Evolutionary conservation across 2,888 invertebrate species (phyloP).

Genomic region (Cistogaster globosa): DNA sequence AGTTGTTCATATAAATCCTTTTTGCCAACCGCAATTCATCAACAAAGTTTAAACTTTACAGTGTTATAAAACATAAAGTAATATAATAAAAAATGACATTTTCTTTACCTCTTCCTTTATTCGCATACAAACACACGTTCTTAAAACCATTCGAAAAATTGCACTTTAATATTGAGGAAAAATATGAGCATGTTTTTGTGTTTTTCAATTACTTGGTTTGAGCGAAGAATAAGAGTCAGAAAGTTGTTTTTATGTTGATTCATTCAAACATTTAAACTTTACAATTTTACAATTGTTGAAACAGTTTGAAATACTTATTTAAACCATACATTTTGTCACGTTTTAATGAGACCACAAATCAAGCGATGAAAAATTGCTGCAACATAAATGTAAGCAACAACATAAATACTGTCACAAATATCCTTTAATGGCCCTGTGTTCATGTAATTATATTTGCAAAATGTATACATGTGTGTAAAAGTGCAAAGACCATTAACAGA

Average conservation of each 20-base stretch:
- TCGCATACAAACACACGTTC: slow-evolving; percentile 4
- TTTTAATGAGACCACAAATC: slow-evolving; percentile 72
- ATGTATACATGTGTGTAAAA: slow-evolving; percentile 15
- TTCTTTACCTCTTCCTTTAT: slow-evolving; percentile 42
- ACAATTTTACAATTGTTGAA: slow-evolving; percentile 56
- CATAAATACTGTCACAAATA: slow-evolving; percentile 40
- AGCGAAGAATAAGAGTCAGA: slow-evolving; percentile 4
- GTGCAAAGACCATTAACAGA: slow-evolving; percentile 34
- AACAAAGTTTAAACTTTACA: slow-evolving; percentile 71
- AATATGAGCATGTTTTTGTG: slow-evolving; percentile 7
- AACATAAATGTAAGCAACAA: slow-evolving; percentile 62
- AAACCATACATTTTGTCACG: slow-evolving; percentile 69
- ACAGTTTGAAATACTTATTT: slow-evolving; percentile 65
- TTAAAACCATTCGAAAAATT: slow-evolving; percentile 35
- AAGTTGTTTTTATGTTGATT: slow-evolving; percentile 4
- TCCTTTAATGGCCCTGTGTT: slow-evolving; percentile 35
- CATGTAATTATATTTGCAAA: slow-evolving; percentile 42
- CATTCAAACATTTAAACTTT: slow-evolving; percentile 41
- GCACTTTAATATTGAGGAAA: slow-evolving; percentile 51
- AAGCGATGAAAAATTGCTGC: slow-evolving; percentile 69
- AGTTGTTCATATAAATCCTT: slow-evolving; percentile 69
- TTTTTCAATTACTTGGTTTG: background rate
- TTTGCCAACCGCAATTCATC: slow-evolving; percentile 70
- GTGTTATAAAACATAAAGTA: slow-evolving; percentile 70
- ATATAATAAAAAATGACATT: slow-evolving; percentile 71